Base-by-base conservation (phyloP, 2,797 vertebrate genomes). In the Rhyacichthys aspro region DNA sequence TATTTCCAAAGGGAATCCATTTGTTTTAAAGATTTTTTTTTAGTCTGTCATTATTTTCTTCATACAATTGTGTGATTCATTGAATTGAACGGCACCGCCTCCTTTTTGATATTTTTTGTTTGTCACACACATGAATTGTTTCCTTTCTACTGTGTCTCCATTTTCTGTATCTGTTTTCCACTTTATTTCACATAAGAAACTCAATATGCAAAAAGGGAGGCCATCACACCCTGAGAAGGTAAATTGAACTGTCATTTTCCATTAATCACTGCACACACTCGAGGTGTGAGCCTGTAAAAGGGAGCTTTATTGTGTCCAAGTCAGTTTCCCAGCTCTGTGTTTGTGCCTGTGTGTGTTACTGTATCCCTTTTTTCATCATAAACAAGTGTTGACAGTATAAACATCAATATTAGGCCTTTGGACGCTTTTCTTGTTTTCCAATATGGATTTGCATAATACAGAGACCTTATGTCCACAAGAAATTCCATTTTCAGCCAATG, bases 211-310 rank as follows among this genome's bases (percentile, higher is more conserved):
- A 45, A 67, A 50, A 63, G 32, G 54, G 7, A 42, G 2, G 46
- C n/a, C 32, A 44, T 52, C 39, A 14, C 18, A 58, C 46, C 33
- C 17, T 39, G 63, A 66, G 55, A 54, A 50, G 23, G 44, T 34
- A 62, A 75, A 83, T 76, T 79, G 66, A 84, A 79, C 80, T 78
- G 75, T 79, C 61, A 70, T 75, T 69, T 78, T 55, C 11, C 38
- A 72, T 84, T 72, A 63, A 55, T 67, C 67, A 69, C 9, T 10
- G 42, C 36, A 36, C 58, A 64, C 46, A 11, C 34, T 19, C 15
- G 47, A 10, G 16, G 16, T 52, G 34, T 37, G 48, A 37, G 49
- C 45, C 43, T 9, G 34, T n/a, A 46, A 17, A 11, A 28, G 44
- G 7, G 18, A 32, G 11, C 3, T 49, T 41, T 17, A 41, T 16